Evolutionary conservation across 2,113 vertebrate species (phyloP).

Genomic region (Callaeas wilsoni): DNA sequence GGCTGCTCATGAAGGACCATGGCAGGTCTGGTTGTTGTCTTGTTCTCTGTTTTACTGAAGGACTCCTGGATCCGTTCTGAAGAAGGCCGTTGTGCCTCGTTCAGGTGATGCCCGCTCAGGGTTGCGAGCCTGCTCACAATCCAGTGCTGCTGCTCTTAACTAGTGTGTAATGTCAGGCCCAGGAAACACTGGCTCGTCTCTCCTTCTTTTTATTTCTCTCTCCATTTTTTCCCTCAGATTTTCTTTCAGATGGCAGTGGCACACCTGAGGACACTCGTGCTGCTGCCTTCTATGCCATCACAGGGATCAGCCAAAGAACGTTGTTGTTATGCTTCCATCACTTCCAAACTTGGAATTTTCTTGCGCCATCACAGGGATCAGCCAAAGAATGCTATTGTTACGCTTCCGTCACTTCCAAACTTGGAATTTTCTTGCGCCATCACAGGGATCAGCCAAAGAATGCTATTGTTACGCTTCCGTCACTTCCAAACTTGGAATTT

Average conservation of each 20-base stretch:
- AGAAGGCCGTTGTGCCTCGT: rapidly evolving
- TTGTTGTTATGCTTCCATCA: neutral
- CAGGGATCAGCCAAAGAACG: rapidly evolving
- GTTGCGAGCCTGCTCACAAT: neutral
- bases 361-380: too few species aligned
- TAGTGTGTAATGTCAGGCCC: neutral
- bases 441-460: too few species aligned
- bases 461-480: too few species aligned
- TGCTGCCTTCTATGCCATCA: neutral
- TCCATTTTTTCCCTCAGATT: neutral
- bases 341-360: too few species aligned
- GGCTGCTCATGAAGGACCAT: rapidly evolving
- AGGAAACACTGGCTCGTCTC: neutral
- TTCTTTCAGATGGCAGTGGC: neutral
- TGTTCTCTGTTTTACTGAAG: neutral
- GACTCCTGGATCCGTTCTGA: neutral
- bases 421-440: too few species aligned
- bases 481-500: too few species aligned
- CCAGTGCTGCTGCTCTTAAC: neutral
- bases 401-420: too few species aligned
- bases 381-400: too few species aligned
- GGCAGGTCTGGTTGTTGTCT: neutral
- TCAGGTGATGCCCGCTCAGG: neutral
- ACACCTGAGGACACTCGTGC: neutral
- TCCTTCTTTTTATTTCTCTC: neutral